A percentile compares a stretch with the other conserved stretches of the same genome.
phyloP scores from a whole-genome alignment of 2,888 invertebrate species.

The Pseudanteris insignis region DNA sequence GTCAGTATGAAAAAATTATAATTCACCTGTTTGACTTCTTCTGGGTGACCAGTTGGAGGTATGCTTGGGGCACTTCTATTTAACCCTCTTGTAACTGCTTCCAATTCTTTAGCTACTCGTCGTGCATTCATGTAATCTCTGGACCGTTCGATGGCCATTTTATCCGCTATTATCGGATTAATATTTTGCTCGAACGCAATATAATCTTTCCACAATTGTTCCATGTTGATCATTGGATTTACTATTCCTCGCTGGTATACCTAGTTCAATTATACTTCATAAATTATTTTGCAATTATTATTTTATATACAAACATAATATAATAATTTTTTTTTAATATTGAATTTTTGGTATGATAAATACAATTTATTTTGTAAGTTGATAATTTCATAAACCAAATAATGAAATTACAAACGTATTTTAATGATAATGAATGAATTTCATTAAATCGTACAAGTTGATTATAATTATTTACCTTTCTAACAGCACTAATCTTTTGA shows the following conservation, averaged over 20 bases:
- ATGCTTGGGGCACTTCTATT: constrained; percentile 96
- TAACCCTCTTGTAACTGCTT: constrained; percentile 92
- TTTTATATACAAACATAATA: too few relatives aligned
- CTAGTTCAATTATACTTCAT: constrained; percentile 59
- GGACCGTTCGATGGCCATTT: constrained; percentile 96
- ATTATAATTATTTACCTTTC: constrained; percentile 83
- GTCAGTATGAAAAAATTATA: constrained; percentile 16
- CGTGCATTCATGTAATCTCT: constrained; percentile 98
- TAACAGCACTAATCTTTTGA: constrained; percentile 97
- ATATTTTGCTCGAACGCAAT: constrained; percentile 95
- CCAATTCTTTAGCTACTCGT: constrained; percentile 94
- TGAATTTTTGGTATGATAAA: too few relatives aligned
- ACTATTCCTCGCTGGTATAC: constrained; percentile 95
- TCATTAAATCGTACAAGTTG: too few relatives aligned
- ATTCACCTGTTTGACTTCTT: constrained; percentile 90
- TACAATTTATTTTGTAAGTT: too few relatives aligned
- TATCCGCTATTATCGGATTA: constrained; percentile 90
- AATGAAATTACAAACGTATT: too few relatives aligned
- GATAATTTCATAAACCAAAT: too few relatives aligned
- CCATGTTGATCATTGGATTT: constrained; percentile 97
- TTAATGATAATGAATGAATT: too few relatives aligned
- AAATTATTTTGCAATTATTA: too few relatives aligned
- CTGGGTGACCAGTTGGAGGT: constrained; percentile 90
- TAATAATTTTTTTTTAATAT: too few relatives aligned
- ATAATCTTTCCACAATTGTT: constrained; percentile 97